phyloP scores from a whole-genome alignment of 2,797 vertebrate genomes.

The Sebastes jordani region DNA sequence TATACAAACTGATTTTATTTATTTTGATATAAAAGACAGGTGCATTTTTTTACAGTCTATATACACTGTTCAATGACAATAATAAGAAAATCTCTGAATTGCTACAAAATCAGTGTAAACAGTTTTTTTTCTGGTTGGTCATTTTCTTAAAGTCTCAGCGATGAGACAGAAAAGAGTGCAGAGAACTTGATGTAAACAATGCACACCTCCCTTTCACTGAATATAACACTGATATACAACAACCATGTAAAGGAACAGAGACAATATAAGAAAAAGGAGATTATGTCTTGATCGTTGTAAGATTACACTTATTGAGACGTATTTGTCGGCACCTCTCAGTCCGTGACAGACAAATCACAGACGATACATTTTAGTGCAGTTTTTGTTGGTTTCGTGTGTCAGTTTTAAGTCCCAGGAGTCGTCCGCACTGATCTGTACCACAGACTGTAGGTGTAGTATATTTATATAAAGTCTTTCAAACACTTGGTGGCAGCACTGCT shows the following conservation, averaged over 20 bases:
- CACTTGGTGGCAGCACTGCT: slow-evolving; percentile 47
- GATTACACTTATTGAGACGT: slow-evolving; percentile 9
- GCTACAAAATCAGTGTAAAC: slow-evolving; percentile 78
- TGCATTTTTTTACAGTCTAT: slow-evolving; percentile 62
- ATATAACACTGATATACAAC: slow-evolving; percentile 61
- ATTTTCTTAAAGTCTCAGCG: slow-evolving; percentile 42
- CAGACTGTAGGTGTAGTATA: background rate
- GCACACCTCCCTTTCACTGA: slow-evolving; percentile 43
- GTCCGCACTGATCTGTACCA: background rate
- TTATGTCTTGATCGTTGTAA: slow-evolving; percentile 20
- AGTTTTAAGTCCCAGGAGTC: slow-evolving; percentile 2
- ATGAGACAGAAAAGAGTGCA: slow-evolving; percentile 59
- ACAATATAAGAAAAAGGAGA: slow-evolving; percentile 21
- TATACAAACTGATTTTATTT: slow-evolving; percentile 44
- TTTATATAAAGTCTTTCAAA: slow-evolving; percentile 8
- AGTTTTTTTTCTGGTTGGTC: slow-evolving; percentile 64
- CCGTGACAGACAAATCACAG: background rate
- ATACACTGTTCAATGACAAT: slow-evolving; percentile 58
- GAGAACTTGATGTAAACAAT: slow-evolving; percentile 65
- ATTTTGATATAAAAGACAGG: slow-evolving; percentile 70
- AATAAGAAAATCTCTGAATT: slow-evolving; percentile 56
- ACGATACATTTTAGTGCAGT: slow-evolving; percentile 35
- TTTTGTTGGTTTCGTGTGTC: background rate
- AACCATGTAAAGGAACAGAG: slow-evolving; percentile 27
- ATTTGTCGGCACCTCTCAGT: background rate